Evolutionary conservation across 2,797 vertebrate genomes (phyloP).

Genomic region (Petrocephalus schoutedeni): DNA sequence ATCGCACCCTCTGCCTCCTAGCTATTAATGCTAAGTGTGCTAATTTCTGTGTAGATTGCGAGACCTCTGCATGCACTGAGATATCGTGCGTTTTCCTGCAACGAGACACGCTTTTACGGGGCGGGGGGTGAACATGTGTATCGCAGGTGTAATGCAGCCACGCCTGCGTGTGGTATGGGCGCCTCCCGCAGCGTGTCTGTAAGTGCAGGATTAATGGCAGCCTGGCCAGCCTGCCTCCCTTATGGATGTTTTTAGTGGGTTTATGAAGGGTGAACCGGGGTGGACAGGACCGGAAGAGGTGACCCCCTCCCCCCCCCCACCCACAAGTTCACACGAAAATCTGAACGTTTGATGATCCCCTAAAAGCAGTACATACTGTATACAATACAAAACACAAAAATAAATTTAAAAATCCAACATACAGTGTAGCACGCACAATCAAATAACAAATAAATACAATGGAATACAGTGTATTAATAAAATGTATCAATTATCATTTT

Average conservation of each 20-base stretch:
- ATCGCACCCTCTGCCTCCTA: conserved; percentile 30
- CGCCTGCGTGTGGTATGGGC: background rate
- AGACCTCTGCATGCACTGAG: conserved; percentile 58
- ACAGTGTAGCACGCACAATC: background rate
- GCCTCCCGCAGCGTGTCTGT: conserved; percentile 33
- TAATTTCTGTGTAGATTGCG: conserved; percentile 41
- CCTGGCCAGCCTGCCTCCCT: background rate
- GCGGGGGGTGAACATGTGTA: conserved; percentile 35
- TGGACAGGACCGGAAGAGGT: background rate
- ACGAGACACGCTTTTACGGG: conserved; percentile 51
- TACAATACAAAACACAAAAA: background rate
- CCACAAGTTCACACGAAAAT: background rate
- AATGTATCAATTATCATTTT: background rate
- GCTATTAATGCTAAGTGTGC: conserved; percentile 43
- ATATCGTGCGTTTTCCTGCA: conserved; percentile 44
- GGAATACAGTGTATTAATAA: background rate
- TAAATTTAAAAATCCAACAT: background rate
- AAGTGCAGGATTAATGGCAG: conserved; percentile 11
- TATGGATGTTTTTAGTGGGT: background rate
- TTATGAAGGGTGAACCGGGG: background rate
- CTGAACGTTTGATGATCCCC: no score
- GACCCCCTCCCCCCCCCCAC: background rate
- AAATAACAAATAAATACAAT: background rate
- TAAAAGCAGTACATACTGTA: background rate
- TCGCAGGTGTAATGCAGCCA: conserved; percentile 44